Conservation (phyloP, 2,888 invertebrate genomes). For the Pandemis cinnamomeana region DNA sequence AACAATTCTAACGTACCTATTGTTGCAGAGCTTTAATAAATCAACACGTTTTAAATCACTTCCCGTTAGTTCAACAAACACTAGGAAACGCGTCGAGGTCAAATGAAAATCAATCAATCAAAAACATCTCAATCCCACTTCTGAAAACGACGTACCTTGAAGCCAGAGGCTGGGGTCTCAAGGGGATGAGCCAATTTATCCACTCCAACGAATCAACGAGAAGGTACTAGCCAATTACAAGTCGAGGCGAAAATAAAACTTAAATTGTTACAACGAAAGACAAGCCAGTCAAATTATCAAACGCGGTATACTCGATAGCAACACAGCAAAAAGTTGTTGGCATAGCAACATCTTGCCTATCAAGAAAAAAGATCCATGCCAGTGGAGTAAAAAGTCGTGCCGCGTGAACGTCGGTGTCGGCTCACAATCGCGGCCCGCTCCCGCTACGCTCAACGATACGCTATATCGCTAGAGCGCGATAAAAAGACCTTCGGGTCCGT, state of each 20-base stretch:
- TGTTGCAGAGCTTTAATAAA: conserved; percentile 6
- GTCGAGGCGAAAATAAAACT: conserved; percentile 31
- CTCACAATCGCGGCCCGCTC: conserved; percentile 19
- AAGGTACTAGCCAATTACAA: conserved; percentile 10
- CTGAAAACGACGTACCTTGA: not conserved
- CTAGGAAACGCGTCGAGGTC: conserved; percentile 30
- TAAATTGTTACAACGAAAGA: conserved; percentile 37
- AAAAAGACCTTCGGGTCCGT: too few species aligned
- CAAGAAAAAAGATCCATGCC: conserved; percentile 33
- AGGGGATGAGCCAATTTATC: conserved; percentile 10
- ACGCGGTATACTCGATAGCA: conserved; percentile 29
- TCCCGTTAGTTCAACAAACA: conserved; percentile 18
- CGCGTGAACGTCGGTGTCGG: conserved; percentile 5
- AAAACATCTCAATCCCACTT: conserved; percentile 14
- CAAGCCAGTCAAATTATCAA: conserved; percentile 35
- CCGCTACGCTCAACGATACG: conserved; percentile 6
- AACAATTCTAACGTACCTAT: not conserved
- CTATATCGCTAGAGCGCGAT: too few species aligned
- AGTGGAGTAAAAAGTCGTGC: conserved; percentile 24
- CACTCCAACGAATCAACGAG: not conserved
- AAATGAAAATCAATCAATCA: conserved; percentile 29
- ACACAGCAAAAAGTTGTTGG: conserved; percentile 39
- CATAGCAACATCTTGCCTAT: conserved; percentile 41
- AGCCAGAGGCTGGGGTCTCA: not conserved
- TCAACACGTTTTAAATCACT: conserved; percentile 25